Evolutionary conservation across 2,888 invertebrate species (phyloP), one percentile per base, ranked within the genome.

Genomic region (Liposcelis brunnea): DNA sequence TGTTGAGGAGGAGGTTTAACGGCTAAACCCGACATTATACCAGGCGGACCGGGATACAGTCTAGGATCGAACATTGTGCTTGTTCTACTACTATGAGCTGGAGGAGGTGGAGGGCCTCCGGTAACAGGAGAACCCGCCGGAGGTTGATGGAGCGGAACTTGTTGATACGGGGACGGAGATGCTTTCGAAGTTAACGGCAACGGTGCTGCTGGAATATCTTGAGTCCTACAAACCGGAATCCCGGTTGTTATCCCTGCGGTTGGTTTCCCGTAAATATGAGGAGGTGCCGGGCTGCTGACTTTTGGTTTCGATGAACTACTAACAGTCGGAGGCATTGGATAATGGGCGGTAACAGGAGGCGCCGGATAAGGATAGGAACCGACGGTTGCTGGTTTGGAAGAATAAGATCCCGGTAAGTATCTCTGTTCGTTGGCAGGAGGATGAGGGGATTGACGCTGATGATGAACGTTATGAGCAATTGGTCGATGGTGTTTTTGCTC

Each of bases 221-320:
- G 64, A 32, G 64, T 59, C 16, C 69, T 62, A 51, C 67, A 66
- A 2, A 70, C 65, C 15, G 73, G 72, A 31, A 70, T 70, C 5
- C 72, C 71, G 34, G 71, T 64, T 50, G 68, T 69, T 46, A 72
- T 71, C 12, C 73, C 73, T 34, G 72, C 68, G 32, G 65, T 66
- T 3, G 69, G 67, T 50, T 80, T 81, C 42, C 79, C 79, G 59
- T 81, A 81, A 49, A 81, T 75, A 57, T 79, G 79, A 44, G 75
- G 77, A 38, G 82, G 81, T 46, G 81, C 80, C 1, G 82, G 82
- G 58, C 80, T 80, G 55, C 80, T 80, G 38, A 81, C 81, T 64
- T 78, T 77, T 14, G 74, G 73, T 55, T 74, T 76, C 36, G 66
- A 64, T 44, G 66, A 47, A 64, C 61, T 47, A 10, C 19, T n/a